phyloP scores from a whole-genome alignment of 2,888 invertebrate species.

The Muschampia plurimacula region DNA sequence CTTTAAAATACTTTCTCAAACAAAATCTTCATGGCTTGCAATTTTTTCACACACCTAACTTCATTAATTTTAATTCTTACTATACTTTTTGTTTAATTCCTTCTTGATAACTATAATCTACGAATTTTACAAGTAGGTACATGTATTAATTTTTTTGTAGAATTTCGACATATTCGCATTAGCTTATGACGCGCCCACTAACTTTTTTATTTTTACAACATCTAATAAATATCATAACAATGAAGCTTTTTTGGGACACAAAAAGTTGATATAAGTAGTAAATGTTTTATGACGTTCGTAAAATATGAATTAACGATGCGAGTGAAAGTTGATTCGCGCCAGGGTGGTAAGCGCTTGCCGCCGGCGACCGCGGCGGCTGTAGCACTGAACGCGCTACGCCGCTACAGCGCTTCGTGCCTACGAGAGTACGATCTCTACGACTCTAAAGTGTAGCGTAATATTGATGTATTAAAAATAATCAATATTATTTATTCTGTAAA shows the following conservation, averaged over 20 bases:
- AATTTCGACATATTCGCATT: constrained; percentile 21
- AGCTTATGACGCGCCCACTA: constrained; percentile 21
- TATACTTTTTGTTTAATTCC: background rate
- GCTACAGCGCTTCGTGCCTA: constrained; percentile 33
- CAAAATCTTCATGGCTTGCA: constrained; percentile 23
- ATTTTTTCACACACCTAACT: constrained; percentile 8
- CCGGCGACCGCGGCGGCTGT: constrained; percentile 60
- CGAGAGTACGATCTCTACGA: constrained; percentile 1
- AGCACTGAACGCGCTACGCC: constrained; percentile 64
- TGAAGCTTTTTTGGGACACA: constrained; percentile 36
- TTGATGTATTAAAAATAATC: background rate
- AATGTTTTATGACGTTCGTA: constrained; percentile 67
- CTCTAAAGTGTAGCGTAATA: background rate
- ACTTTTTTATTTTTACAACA: constrained; percentile 45
- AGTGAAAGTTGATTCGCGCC: constrained; percentile 59
- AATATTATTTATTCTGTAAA: background rate
- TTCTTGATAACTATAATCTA: background rate
- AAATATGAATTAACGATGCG: constrained; percentile 70
- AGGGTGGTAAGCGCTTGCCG: constrained; percentile 58
- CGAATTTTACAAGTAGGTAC: background rate
- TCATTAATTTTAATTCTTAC: background rate
- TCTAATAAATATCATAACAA: constrained; percentile 49
- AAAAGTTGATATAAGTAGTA: constrained; percentile 54
- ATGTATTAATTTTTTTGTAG: constrained; percentile 1
- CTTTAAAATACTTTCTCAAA: constrained; percentile 29